phyloP scores from a whole-genome alignment of 2,797 vertebrate species.

The Acanthurus lineatus region DNA sequence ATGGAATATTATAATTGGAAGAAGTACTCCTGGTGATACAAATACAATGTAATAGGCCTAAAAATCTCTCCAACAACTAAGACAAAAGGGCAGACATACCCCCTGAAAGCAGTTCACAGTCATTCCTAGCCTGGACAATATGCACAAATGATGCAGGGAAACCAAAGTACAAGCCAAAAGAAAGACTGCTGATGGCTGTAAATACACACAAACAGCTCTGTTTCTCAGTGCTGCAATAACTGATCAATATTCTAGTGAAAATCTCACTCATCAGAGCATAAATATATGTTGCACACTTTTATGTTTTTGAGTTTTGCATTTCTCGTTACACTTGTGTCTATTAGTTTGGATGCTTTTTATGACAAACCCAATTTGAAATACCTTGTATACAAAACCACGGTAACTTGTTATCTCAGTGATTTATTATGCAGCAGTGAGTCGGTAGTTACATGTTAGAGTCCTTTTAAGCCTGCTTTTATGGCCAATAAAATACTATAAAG shows the following conservation, averaged over 20 bases:
- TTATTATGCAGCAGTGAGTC: slow-evolving; percentile 12
- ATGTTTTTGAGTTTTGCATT: slow-evolving; percentile 12
- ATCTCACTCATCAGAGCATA: slow-evolving; percentile 25
- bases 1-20: slow-evolving; percentile 44
- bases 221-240: slow-evolving; percentile 8
- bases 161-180: background rate
- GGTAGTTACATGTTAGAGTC: slow-evolving; percentile 15
- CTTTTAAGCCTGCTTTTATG: slow-evolving; percentile 37
- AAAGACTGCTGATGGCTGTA: background rate
- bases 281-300: slow-evolving; percentile 17
- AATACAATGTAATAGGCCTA: background rate
- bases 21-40: slow-evolving; percentile 34
- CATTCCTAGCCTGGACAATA: background rate
- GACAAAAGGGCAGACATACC: slow-evolving; percentile 2
- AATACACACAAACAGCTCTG: slow-evolving; percentile 11
- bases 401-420: slow-evolving; percentile 14
- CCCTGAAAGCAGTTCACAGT: background rate
- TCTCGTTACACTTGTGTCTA: slow-evolving; percentile 20
- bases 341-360: slow-evolving; percentile 21
- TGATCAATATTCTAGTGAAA: slow-evolving; percentile 50
- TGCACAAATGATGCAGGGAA: slow-evolving; percentile 11
- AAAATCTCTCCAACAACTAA: background rate
- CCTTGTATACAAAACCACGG: slow-evolving; percentile 3
- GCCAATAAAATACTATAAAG: slow-evolving; percentile 49
- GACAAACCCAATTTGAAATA: slow-evolving; percentile 23